A percentile compares a stretch with the other conserved stretches of the same genome.
These are phyloP conservation scores for Caerostris darwini DNA, from an alignment of 1,140 invertebrate genomes.

Conservation along the genomic window DNA sequence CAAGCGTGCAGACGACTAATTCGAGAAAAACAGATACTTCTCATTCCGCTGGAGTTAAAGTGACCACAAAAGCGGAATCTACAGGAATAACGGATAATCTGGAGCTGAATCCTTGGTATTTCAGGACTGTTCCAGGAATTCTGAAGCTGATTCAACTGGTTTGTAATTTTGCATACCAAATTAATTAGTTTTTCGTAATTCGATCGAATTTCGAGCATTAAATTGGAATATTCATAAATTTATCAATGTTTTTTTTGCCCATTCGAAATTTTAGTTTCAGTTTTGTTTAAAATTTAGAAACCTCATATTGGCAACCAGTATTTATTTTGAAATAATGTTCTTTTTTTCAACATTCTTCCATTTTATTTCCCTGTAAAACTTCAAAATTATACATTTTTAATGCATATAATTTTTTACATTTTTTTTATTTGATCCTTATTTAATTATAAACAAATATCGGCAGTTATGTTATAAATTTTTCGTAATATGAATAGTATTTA, in stretches of 20 bases:
- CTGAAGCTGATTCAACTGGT: conserved; percentile 84
- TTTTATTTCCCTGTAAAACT: too few relatives aligned
- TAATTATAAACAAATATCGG: background rate
- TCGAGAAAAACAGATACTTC: conserved; percentile 61
- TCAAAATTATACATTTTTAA: too few relatives aligned
- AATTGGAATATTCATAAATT: too few relatives aligned
- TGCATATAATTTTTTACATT: too few relatives aligned
- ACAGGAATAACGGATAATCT: conserved; percentile 80
- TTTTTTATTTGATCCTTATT: background rate
- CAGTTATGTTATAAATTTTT: background rate
- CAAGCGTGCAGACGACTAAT: conserved; percentile 65
- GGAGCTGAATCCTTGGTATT: conserved; percentile 83
- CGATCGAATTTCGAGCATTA: too few relatives aligned
- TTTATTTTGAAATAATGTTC: background rate
- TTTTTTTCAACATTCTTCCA: background rate
- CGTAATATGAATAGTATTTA: too few relatives aligned
- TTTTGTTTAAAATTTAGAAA: background rate
- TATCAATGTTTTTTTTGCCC: too few relatives aligned
- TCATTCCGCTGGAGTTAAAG: conserved; percentile 66
- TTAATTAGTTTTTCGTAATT: too few relatives aligned
- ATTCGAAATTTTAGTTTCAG: background rate
- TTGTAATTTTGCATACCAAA: conserved; percentile 78
- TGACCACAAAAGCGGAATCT: conserved; percentile 73
- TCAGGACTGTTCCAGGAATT: conserved; percentile 83
- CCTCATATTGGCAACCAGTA: background rate